Evolutionary conservation across 2,113 vertebrate genomes (phyloP).

Genomic region (Propithecus coquereli): DNA sequence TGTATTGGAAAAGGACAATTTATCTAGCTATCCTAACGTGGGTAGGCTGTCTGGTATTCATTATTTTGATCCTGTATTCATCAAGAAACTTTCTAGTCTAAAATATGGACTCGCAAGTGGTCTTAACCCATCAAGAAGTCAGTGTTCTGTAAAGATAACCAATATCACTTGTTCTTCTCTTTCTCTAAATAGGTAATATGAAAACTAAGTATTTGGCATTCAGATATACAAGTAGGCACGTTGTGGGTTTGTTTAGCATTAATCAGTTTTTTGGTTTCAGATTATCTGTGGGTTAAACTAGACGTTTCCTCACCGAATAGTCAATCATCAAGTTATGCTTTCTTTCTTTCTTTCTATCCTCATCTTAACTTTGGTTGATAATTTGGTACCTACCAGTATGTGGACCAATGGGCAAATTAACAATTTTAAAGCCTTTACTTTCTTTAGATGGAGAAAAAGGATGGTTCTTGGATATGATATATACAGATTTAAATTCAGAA

Average conservation of each 20-base stretch:
- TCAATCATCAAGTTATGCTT: background rate
- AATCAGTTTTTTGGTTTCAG: background rate
- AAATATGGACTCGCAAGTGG: background rate
- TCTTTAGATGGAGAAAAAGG: background rate
- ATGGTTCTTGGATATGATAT: background rate
- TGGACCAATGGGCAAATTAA: background rate
- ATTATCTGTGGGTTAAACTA: background rate
- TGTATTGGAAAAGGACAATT: background rate
- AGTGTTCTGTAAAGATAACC: background rate
- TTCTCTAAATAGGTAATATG: background rate
- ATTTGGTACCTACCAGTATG: background rate
- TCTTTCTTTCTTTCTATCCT: background rate
- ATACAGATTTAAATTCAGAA: conserved; percentile 2
- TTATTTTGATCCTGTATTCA: background rate
- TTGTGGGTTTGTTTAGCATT: background rate
- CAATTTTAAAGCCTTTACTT: conserved; percentile 20
- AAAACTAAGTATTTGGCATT: background rate
- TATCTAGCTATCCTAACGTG: background rate
- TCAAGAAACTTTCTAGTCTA: background rate
- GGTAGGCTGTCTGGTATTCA: background rate
- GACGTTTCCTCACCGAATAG: background rate
- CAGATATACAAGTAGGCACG: background rate
- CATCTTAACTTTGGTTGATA: background rate
- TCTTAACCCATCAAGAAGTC: background rate
- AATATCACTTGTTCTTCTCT: background rate